A percentile compares a stretch with the other conserved stretches of the same genome.
Conservation (phyloP, 64 coral and sea anemone species). For the Platygyra sinensis region DNA sequence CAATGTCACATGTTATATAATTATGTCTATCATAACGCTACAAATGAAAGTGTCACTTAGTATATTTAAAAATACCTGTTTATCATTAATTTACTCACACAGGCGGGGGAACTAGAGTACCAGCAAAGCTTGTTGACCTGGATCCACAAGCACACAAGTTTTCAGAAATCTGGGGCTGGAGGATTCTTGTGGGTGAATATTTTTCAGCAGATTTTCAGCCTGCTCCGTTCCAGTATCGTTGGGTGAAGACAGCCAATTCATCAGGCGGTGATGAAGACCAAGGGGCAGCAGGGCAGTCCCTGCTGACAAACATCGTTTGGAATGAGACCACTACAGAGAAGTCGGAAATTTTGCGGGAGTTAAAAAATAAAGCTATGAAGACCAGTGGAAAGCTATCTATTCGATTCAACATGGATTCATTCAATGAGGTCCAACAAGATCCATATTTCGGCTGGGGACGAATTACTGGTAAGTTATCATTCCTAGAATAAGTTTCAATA, state of each 20-base stretch:
- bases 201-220: slow-evolving; percentile 30
- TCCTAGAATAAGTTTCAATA: neutral
- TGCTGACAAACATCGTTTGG: slow-evolving; percentile 16
- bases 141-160: slow-evolving; percentile 33
- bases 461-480: slow-evolving; percentile 8
- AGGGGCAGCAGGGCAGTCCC: slow-evolving; percentile 21
- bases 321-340: neutral
- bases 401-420: slow-evolving; percentile 49
- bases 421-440: neutral
- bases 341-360: neutral
- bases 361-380: neutral
- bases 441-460: slow-evolving; percentile 33
- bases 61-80: too few species aligned
- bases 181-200: slow-evolving; percentile 14
- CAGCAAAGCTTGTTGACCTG: slow-evolving; percentile 31
- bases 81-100: neutral
- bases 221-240: slow-evolving; percentile 12
- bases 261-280: slow-evolving; percentile 8
- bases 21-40: too few species aligned
- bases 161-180: slow-evolving; percentile 33
- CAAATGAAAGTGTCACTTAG: too few species aligned
- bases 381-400: slow-evolving; percentile 25
- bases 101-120: slow-evolving; percentile 16
- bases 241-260: slow-evolving; percentile 1
- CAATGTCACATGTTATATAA: too few species aligned